Evolutionary conservation across 1,140 invertebrate species (phyloP), one percentile per base, ranked within the genome.

Genomic region (Drosophila mayri): DNA sequence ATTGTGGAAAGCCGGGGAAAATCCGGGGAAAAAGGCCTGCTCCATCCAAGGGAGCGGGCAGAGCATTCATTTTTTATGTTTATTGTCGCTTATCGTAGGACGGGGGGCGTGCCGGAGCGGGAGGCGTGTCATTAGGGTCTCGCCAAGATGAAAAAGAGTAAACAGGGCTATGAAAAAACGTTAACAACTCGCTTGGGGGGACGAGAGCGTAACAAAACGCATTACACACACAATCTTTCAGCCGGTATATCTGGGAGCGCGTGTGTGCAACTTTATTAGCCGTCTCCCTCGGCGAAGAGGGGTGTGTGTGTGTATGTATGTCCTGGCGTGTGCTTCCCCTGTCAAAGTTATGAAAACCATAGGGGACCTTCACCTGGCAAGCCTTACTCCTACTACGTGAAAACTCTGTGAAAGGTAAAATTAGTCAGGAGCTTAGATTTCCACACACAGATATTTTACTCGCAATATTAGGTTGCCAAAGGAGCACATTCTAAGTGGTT

Each of bases 81-180:
- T 87, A 87, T 87, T 87, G 84, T 88, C 84, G 84, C 84, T 87
- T 88, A 87, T 87, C 84, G 76, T 25, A 22, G 61, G 40, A 16
- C 16, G 38, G 25, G 64, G 62, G 43, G 25, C 20, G 64, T 59
- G 43, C 16, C 20, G 37, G 58, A 50, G 62, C 46, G 22, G 68
- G 71, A 64, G 57, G 66, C 58, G 83, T 87, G 84, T 88, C 84
- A 87, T 88, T 87, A 87, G 84, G 65, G 76, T 88, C 76, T 50
- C 66, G 84, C 68, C 76, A 87, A 84, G 80, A 88, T 88, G 84
- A 88, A 90, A 88, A 90, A 88, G 84, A 88, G 84, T 88, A 84
- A 84, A 87, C 84, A 87, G 65, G 66, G 80, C 80, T 75, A 88
- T 84, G 80, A 87, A 87, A 87, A 88, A 88, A 84, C 80, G 85